Evolutionary conservation across 2,888 invertebrate species (phyloP), one percentile per base, ranked within the genome.

Genomic region (Lymantria dispar): DNA sequence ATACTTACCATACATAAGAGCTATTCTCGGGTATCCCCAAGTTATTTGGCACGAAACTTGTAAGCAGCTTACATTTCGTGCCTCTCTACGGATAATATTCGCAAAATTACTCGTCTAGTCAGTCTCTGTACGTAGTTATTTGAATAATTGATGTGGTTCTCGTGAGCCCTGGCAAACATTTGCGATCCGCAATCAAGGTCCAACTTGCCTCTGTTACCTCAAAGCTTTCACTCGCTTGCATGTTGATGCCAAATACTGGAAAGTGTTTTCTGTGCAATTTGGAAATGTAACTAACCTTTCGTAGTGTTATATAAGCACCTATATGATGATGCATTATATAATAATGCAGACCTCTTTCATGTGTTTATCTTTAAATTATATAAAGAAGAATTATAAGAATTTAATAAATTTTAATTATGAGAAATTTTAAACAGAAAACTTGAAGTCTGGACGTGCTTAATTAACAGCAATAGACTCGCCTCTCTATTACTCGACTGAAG

Each of bases 111-210:
- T 78, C 75, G 72, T 76, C 76, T 76, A 76, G 74, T 75, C 80
- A 77, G 76, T 71, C 73, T 75, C 76, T 77, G 74, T 73, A 68
- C 76, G 75, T 80, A 82, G 84, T 81, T 85, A 86, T 87, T 86
- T 87, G 85, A 88, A 89, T 88, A 87, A 87, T 87, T 87, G 85
- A 86, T 82, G 79, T 75, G 74, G 76, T 74, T 75, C 82, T 75
- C 76, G 80, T 80, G 82, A 82, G 82, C 80, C 76, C 70, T 63
- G 66, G 78, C 86, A 87, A 87, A 88, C 82, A 83, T 89, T 88
- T 86, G 87, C 84, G 70, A 81, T 80, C 78, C 77, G 83, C 87
- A 86, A 85, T 87, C 85, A 86, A 86, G 83, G 84, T 83, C 82
- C 76, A 78, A 82, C 76, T 85, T 79, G 72, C 66, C 65, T 70